phyloP scores from a whole-genome alignment of 2,797 vertebrate genomes.

The Intellagama lesueurii region DNA sequence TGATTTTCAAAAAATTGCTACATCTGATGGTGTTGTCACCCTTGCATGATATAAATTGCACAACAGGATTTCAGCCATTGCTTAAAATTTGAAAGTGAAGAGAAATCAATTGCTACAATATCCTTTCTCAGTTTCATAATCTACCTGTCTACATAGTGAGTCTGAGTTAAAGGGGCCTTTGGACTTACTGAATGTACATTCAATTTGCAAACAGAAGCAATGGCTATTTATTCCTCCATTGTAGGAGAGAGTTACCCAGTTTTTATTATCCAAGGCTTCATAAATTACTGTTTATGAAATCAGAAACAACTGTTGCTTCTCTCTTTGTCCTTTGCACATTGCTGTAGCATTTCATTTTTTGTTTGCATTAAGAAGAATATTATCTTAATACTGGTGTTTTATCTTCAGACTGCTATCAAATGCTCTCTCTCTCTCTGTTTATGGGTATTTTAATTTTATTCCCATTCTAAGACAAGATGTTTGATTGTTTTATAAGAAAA shows the following conservation, averaged over 20 bases:
- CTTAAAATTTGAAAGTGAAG: not conserved
- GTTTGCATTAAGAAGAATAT: not conserved
- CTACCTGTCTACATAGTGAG: not conserved
- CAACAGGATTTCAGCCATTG: too few relatives aligned
- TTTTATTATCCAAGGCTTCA: not conserved
- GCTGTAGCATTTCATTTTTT: not conserved
- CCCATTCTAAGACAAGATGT: not conserved
- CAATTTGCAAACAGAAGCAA: not conserved
- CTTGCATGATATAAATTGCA: too few relatives aligned
- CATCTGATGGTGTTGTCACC: too few relatives aligned
- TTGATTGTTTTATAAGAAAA: not conserved
- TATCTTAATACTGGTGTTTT: too few relatives aligned
- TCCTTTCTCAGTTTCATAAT: not conserved
- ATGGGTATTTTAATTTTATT: not conserved
- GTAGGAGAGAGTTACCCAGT: not conserved
- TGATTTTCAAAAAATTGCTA: too few relatives aligned
- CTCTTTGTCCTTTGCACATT: not conserved
- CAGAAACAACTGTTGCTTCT: not conserved
- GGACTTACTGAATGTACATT: constrained; percentile 7
- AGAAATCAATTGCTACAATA: not conserved
- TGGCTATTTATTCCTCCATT: not conserved
- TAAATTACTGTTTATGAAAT: not conserved
- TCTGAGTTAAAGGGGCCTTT: not conserved
- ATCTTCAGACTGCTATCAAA: too few relatives aligned
- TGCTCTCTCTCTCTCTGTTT: too few relatives aligned